phyloP scores from a whole-genome alignment of 2,888 invertebrate genomes.

The Operophtera brumata region DNA sequence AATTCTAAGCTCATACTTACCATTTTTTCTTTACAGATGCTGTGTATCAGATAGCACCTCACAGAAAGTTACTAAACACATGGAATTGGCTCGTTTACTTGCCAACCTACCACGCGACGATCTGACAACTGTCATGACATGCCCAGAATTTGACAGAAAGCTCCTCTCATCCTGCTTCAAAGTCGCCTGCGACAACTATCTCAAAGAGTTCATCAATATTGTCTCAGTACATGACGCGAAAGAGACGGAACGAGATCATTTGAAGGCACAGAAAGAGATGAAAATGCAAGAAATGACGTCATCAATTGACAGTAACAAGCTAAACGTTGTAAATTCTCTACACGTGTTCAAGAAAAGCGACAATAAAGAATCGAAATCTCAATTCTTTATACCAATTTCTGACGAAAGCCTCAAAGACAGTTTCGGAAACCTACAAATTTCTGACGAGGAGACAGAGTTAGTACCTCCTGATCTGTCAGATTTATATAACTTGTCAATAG shows the following conservation, averaged over 20 bases:
- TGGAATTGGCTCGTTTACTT: constrained; percentile 59
- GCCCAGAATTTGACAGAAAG: constrained; percentile 74
- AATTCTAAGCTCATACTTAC: neutral
- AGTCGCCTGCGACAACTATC: constrained; percentile 72
- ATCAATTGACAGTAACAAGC: constrained; percentile 69
- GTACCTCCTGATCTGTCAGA: constrained; percentile 62
- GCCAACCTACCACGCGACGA: constrained; percentile 61
- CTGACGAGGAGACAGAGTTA: constrained; percentile 64
- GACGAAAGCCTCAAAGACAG: constrained; percentile 59
- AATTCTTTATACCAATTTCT: constrained; percentile 72
- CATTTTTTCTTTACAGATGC: constrained; percentile 52
- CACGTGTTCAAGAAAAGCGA: constrained; percentile 72
- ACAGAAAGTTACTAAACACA: constrained; percentile 57
- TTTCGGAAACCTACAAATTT: constrained; percentile 66
- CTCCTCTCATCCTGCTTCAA: constrained; percentile 75
- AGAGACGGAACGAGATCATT: constrained; percentile 59
- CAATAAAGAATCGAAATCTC: constrained; percentile 71
- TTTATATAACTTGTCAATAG: constrained; percentile 54
- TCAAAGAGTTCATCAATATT: constrained; percentile 61
- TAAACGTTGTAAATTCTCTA: constrained; percentile 64
- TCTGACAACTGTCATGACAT: constrained; percentile 69
- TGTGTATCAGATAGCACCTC: constrained; percentile 54
- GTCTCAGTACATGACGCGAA: constrained; percentile 59
- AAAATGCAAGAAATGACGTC: constrained; percentile 63
- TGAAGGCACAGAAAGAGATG: constrained; percentile 53